phyloP scores from a whole-genome alignment of 2,113 vertebrate genomes.

The Phrynosoma platyrhinos region DNA sequence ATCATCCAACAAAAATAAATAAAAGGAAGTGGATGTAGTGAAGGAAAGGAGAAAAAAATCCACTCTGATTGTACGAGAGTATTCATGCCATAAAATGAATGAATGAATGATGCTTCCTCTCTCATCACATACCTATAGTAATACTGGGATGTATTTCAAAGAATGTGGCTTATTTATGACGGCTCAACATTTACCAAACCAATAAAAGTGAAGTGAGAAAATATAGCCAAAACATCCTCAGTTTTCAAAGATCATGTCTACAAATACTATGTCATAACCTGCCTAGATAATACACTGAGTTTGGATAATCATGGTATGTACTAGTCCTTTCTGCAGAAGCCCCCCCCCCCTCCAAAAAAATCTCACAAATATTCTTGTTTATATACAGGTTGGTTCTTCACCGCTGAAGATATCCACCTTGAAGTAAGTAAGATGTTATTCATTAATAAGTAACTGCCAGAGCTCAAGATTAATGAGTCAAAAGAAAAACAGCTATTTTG shows the following conservation, averaged over 20 bases:
- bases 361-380: neutral
- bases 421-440: neutral
- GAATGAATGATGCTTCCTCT: neutral
- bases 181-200: neutral
- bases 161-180: too few species aligned
- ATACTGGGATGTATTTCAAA: neutral
- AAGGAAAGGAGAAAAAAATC: neutral
- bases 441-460: neutral
- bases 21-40: neutral
- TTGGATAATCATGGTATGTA: neutral
- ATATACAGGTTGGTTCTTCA: neutral
- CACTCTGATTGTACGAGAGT: neutral
- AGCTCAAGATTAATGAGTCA: neutral
- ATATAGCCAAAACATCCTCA: neutral
- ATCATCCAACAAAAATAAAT: slow-evolving; percentile 28
- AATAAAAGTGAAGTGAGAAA: neutral
- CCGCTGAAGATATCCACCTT: neutral
- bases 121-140: neutral
- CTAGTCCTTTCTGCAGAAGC: neutral
- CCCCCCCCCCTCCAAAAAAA: too few species aligned
- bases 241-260: neutral
- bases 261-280: neutral
- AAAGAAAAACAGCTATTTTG: too few species aligned
- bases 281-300: neutral
- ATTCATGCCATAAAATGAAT: neutral